phyloP scores from a whole-genome alignment of 2,888 invertebrate genomes.

The Cryptus viduatorius region DNA sequence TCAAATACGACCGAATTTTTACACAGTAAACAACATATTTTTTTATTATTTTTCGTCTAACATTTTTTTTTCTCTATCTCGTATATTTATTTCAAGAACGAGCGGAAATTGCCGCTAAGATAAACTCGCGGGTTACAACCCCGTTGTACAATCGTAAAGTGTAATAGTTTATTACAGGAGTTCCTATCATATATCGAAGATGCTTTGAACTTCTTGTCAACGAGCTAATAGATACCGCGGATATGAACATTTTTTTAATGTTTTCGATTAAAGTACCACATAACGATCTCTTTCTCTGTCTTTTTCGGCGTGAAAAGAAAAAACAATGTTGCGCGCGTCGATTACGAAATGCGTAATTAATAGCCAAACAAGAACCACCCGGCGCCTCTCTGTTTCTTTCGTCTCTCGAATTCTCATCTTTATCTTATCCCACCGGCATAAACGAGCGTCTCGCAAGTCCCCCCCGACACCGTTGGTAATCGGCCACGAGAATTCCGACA shows the following conservation, averaged over 20 bases:
- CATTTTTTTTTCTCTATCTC: neutral
- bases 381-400: constrained; percentile 20
- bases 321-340: constrained; percentile 16
- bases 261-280: neutral
- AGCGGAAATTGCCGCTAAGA: constrained; percentile 2
- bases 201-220: no score
- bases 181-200: no score
- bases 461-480: constrained; percentile 15
- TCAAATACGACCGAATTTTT: neutral
- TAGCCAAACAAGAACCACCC: constrained; percentile 18
- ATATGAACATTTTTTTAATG: neutral
- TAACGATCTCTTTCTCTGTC: no score
- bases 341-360: constrained; percentile 37
- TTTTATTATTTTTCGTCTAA: neutral
- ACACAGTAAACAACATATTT: neutral
- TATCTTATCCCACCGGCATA: no score
- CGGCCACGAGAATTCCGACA: constrained; percentile 15
- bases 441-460: neutral
- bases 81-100: neutral
- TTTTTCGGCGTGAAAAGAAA: neutral
- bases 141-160: neutral
- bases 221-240: no score
- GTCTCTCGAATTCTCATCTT: neutral
- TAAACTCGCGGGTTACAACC: constrained; percentile 3
- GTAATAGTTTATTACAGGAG: neutral